These are phyloP conservation scores for Coreius guichenoti DNA, from an alignment of 2,797 vertebrate species.

Conservation along the genomic window DNA sequence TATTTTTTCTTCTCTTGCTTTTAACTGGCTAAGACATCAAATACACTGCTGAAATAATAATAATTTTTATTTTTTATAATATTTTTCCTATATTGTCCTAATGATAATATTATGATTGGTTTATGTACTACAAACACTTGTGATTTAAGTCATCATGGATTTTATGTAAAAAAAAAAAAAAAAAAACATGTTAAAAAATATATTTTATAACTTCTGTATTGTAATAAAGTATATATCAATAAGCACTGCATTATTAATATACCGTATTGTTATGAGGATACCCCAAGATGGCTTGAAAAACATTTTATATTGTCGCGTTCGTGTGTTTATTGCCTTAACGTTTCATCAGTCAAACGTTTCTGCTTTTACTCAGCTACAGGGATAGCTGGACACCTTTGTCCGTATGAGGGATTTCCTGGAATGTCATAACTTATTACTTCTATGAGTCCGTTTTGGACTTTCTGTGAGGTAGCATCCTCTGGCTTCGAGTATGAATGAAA, in stretches of 20 bases:
- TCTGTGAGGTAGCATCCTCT: background rate
- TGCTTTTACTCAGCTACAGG: too few species aligned
- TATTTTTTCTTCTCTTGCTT: background rate
- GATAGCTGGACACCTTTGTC: background rate
- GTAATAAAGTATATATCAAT: background rate
- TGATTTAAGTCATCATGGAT: background rate
- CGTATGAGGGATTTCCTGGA: background rate
- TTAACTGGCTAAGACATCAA: background rate
- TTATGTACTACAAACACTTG: background rate
- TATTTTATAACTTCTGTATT: background rate
- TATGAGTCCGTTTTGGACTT: background rate
- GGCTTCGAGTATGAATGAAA: too few species aligned
- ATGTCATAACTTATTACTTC: background rate
- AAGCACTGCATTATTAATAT: background rate
- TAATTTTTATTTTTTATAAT: background rate
- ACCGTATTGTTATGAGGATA: background rate
- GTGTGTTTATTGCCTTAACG: background rate
- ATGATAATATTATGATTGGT: background rate
- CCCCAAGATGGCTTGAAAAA: background rate
- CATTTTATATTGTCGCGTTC: background rate
- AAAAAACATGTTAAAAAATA: background rate
- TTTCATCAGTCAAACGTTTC: too few species aligned
- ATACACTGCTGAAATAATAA: background rate
- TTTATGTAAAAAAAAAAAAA: too few species aligned
- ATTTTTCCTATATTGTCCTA: background rate